Percentiles rank a stretch among this genome's conserved stretches.
These are phyloP conservation scores for Drosophila punjabiensis DNA, from an alignment of 1,140 invertebrate species.

Conservation along the genomic window DNA sequence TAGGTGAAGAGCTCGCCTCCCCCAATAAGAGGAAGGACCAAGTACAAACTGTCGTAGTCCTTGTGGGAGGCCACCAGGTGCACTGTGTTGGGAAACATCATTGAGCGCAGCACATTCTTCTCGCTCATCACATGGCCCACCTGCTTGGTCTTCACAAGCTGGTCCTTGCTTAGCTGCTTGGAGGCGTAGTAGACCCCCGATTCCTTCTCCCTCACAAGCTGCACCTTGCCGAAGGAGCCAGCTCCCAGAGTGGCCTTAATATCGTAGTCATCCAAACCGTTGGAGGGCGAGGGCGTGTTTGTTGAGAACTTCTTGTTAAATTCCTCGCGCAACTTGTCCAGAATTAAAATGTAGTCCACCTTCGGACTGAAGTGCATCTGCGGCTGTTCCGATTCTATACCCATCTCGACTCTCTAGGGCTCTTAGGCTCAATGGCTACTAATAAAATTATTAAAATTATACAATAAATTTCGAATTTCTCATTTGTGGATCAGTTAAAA, in stretches of 20 bases:
- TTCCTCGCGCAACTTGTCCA: constrained; percentile 69
- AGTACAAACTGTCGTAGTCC: constrained; percentile 94
- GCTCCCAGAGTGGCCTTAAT: constrained; percentile 62
- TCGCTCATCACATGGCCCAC: constrained; percentile 94
- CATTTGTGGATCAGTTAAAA: background rate
- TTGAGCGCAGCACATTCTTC: constrained; percentile 92
- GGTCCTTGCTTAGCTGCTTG: constrained; percentile 96
- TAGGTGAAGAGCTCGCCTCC: constrained; percentile 95
- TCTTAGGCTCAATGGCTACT: background rate
- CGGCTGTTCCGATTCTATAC: constrained; percentile 8
- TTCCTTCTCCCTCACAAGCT: constrained; percentile 56
- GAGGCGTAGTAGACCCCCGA: constrained; percentile 90
- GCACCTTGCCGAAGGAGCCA: constrained; percentile 78
- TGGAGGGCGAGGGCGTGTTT: constrained; percentile 54
- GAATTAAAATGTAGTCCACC: constrained; percentile 65
- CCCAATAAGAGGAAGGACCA: constrained; percentile 92
- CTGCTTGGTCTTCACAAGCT: constrained; percentile 94
- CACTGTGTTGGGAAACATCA: constrained; percentile 94
- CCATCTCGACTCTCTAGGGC: constrained; percentile 26
- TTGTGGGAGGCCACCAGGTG: constrained; percentile 94
- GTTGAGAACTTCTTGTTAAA: constrained; percentile 63
- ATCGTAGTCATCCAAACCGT: constrained; percentile 64
- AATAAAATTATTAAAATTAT: too few species aligned
- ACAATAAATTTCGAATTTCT: constrained; percentile 30
- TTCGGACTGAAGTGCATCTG: constrained; percentile 69